Conservation (phyloP, 2,888 invertebrate species). For the Cantharis rufa region DNA sequence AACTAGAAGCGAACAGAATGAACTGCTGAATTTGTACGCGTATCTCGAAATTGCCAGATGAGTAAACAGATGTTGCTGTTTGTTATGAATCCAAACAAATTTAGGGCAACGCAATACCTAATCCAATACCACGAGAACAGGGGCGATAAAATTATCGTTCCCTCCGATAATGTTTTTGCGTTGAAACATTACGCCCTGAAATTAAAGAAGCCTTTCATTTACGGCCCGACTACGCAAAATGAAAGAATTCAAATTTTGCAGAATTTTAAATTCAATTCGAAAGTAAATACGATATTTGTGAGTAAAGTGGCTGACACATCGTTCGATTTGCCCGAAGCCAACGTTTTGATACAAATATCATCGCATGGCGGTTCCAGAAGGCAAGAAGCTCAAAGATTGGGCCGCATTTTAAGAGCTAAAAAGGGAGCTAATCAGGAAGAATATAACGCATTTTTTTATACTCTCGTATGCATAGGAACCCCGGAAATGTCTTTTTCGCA, state of each 20-base stretch:
- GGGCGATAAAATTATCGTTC: slow-evolving; percentile 98
- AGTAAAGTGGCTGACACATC: slow-evolving; percentile 99
- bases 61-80: slow-evolving; percentile 79
- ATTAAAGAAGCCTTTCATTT: slow-evolving; percentile 77
- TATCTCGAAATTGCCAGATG: too few species aligned
- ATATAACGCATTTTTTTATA: slow-evolving; percentile 89
- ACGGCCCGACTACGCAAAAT: slow-evolving; percentile 94
- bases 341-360: slow-evolving; percentile 97
- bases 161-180: slow-evolving; percentile 99
- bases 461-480: too few species aligned
- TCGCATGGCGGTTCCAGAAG: slow-evolving; percentile 93
- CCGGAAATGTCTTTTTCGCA: slow-evolving; percentile 93
- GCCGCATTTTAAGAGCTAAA: slow-evolving; percentile 95
- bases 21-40: too few species aligned
- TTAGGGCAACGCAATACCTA: slow-evolving; percentile 93
- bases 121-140: slow-evolving; percentile 89
- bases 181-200: slow-evolving; percentile 94
- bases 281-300: slow-evolving; percentile 97
- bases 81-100: slow-evolving; percentile 99
- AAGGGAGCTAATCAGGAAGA: slow-evolving; percentile 96
- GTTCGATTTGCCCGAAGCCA: slow-evolving; percentile 98
- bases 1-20: too few species aligned
- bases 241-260: slow-evolving; percentile 97
- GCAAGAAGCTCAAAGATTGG: slow-evolving; percentile 97
- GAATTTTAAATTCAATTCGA: slow-evolving; percentile 98